Conservation (phyloP, 2,888 invertebrate genomes). For the Phaonia tiefii region DNA sequence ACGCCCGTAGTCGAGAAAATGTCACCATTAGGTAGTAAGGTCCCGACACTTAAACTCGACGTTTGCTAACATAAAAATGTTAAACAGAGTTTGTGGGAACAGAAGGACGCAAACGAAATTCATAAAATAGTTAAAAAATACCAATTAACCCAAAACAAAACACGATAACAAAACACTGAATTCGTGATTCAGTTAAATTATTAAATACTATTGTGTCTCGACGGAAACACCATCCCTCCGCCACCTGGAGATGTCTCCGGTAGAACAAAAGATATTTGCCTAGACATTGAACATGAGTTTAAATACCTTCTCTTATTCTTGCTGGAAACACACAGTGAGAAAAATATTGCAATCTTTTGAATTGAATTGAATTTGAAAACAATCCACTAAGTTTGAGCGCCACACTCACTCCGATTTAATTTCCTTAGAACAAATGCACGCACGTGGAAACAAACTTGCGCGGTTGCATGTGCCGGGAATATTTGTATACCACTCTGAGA, state of each 20-base stretch:
- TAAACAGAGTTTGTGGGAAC: too few species aligned
- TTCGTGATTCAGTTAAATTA: background rate
- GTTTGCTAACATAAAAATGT: background rate
- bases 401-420: too few species aligned
- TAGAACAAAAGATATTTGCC: too few species aligned
- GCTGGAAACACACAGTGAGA: background rate
- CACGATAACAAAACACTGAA: background rate
- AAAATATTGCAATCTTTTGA: slow-evolving; percentile 4
- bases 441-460: too few species aligned
- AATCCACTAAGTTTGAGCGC: too few species aligned
- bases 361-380: slow-evolving; percentile 9
- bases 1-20: background rate
- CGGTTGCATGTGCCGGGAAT: slow-evolving; percentile 5
- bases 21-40: background rate
- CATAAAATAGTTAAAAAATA: slow-evolving; percentile 12
- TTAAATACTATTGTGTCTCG: slow-evolving; percentile 29
- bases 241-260: too few species aligned
- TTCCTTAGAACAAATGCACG: too few species aligned
- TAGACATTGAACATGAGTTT: background rate
- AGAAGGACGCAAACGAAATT: background rate
- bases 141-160: background rate
- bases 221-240: too few species aligned
- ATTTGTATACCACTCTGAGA: background rate
- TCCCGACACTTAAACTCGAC: slow-evolving; percentile 16
- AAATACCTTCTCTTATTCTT: background rate